A percentile compares a stretch with the other conserved stretches of the same genome.
Evolutionary conservation across 1,140 invertebrate genomes (phyloP).

Genomic region (Microplitis mediator): DNA sequence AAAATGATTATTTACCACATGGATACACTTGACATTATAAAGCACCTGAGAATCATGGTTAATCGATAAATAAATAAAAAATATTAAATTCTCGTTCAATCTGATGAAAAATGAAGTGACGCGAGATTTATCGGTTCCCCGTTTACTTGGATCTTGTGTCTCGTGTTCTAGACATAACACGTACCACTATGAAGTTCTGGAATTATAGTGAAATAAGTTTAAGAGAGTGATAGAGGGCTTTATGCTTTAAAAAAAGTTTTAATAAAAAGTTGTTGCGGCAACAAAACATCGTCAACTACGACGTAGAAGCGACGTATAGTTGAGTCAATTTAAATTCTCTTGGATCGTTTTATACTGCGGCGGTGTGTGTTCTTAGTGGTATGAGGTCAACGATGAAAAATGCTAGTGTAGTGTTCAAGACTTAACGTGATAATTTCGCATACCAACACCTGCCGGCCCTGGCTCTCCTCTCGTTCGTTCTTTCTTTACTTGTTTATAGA

Average conservation of each 20-base stretch:
- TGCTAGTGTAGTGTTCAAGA: constrained; percentile 40
- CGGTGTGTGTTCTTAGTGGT: constrained; percentile 19
- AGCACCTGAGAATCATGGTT: background rate
- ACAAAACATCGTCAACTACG: too few relatives aligned
- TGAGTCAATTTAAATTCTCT: constrained; percentile 39
- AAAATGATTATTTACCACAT: background rate
- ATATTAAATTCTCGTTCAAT: background rate
- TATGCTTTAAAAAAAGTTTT: too few relatives aligned
- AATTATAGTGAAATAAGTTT: too few relatives aligned
- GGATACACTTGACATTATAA: background rate
- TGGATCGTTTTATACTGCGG: constrained; percentile 26
- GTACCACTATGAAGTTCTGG: too few relatives aligned
- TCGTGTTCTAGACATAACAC: too few relatives aligned
- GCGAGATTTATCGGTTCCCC: background rate
- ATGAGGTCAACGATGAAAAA: constrained; percentile 46
- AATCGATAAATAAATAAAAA: background rate
- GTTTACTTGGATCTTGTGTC: background rate
- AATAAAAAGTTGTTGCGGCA: too few relatives aligned
- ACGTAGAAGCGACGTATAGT: too few relatives aligned
- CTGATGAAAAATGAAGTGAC: background rate
- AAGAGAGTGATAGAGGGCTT: too few relatives aligned
- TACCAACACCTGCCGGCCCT: constrained; percentile 54
- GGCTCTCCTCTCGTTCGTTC: constrained; percentile 23
- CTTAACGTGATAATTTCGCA: constrained; percentile 55
- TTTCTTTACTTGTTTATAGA: too few relatives aligned